A percentile compares a stretch with the other conserved stretches of the same genome.
Conservation (phyloP, 2,797 vertebrate genomes). For the Rhynchonycteris naso region DNA sequence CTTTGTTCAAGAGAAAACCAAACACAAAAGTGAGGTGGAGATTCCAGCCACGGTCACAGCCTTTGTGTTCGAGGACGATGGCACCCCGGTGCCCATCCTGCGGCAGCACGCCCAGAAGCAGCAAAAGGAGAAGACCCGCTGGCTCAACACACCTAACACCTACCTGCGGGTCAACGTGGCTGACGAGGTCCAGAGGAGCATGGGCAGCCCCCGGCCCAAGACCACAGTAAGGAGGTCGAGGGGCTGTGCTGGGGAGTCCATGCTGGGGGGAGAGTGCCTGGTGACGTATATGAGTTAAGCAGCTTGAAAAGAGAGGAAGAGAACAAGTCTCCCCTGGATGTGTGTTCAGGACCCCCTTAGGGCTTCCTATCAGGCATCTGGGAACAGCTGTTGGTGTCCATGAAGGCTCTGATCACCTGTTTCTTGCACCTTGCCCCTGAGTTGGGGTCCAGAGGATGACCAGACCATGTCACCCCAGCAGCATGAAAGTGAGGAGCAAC, state of each 20-base stretch:
- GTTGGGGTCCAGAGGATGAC: neutral
- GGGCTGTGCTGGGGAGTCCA: neutral
- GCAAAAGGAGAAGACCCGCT: constrained; percentile 97
- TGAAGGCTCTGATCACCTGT: neutral
- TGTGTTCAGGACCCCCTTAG: no score
- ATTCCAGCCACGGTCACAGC: constrained; percentile 94
- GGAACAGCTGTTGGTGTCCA: neutral
- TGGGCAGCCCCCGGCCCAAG: constrained; percentile 90
- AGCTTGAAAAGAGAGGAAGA: neutral
- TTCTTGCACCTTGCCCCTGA: neutral
- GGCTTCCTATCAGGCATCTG: neutral
- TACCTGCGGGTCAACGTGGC: constrained; percentile 95
- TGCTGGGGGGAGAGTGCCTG: neutral
- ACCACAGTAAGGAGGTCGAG: constrained; percentile 88
- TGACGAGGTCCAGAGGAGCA: constrained; percentile 84
- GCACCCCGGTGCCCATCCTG: constrained; percentile 86
- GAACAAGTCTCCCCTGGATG: neutral
- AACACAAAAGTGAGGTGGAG: constrained; percentile 95
- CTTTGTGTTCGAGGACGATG: constrained; percentile 95
- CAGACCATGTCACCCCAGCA: neutral
- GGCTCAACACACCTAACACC: constrained; percentile 98
- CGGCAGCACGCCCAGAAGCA: constrained; percentile 93
- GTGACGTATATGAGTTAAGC: neutral
- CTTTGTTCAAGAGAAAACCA: constrained; percentile 93
- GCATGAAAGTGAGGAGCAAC: neutral